phyloP scores from a whole-genome alignment of 2,797 vertebrate species.

The Iguana delicatissima region DNA sequence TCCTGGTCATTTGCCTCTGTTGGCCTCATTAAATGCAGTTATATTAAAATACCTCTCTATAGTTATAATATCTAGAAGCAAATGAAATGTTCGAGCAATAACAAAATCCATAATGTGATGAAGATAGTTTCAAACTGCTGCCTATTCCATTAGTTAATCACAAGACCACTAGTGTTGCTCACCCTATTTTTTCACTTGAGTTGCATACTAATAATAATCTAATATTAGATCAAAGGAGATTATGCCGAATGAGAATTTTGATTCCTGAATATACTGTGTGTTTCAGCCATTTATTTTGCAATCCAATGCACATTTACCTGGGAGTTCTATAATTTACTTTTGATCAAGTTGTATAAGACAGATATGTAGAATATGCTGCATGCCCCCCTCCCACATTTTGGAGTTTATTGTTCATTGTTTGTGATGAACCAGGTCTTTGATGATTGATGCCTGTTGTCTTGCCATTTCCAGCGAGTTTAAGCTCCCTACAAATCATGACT shows the following conservation, averaged over 20 bases:
- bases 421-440: neutral
- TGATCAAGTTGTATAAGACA: neutral
- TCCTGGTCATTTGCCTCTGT: slow-evolving; percentile 75
- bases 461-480: neutral
- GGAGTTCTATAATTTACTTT: neutral
- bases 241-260: slow-evolving; percentile 23
- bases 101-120: slow-evolving; percentile 80
- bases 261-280: slow-evolving; percentile 16
- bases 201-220: slow-evolving; percentile 25
- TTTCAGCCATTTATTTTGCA: slow-evolving; percentile 11
- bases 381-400: slow-evolving; percentile 6
- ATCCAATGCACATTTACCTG: neutral
- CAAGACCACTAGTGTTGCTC: slow-evolving; percentile 70
- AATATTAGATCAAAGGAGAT: no score
- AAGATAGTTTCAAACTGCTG: slow-evolving; percentile 74
- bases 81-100: slow-evolving; percentile 82
- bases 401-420: neutral
- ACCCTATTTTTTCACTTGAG: slow-evolving; percentile 65
- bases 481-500: neutral
- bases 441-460: neutral
- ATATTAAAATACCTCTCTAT: slow-evolving; percentile 80
- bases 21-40: slow-evolving; percentile 80
- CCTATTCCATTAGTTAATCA: slow-evolving; percentile 69
- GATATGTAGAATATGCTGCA: neutral
- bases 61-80: slow-evolving; percentile 81